These are phyloP conservation scores for Cryptoblepharus egeriae DNA, from an alignment of 2,797 vertebrate genomes.

Conservation along the genomic window DNA sequence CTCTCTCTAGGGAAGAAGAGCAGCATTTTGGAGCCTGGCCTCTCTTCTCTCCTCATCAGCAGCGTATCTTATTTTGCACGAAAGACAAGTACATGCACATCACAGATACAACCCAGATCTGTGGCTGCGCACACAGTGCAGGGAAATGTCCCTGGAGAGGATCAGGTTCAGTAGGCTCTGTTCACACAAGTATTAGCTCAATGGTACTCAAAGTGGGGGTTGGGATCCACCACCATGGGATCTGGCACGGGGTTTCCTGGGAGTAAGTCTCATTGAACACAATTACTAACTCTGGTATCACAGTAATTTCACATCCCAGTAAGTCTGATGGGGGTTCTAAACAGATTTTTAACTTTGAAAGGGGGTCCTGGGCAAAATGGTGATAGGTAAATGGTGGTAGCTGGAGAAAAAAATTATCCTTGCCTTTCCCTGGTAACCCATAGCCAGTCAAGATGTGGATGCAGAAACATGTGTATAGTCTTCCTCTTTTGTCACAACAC, in stretches of 20 bases:
- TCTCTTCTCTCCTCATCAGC: not conserved
- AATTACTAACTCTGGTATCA: too few species aligned
- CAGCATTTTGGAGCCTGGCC: not conserved
- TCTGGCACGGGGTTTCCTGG: too few species aligned
- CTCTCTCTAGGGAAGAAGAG: not conserved
- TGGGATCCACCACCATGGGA: too few species aligned
- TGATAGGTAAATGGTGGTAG: not conserved
- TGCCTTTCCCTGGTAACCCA: not conserved
- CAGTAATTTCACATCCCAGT: too few species aligned
- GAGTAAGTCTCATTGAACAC: too few species aligned
- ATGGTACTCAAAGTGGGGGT: too few species aligned
- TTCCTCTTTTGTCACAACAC: not conserved
- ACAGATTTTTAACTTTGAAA: too few species aligned
- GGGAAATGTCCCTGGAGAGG: not conserved
- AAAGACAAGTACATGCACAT: not conserved
- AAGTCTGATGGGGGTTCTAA: too few species aligned
- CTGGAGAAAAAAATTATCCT: not conserved
- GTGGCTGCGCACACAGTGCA: not conserved
- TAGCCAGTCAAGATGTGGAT: not conserved
- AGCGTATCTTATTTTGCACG: not conserved
- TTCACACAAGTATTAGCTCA: not conserved
- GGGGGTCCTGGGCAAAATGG: too few species aligned
- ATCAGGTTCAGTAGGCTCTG: not conserved
- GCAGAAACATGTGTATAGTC: not conserved
- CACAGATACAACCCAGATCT: not conserved